Evolutionary conservation across 2,113 vertebrate species (phyloP), one percentile per base, ranked within the genome.

Genomic region (Penelope pileata): DNA sequence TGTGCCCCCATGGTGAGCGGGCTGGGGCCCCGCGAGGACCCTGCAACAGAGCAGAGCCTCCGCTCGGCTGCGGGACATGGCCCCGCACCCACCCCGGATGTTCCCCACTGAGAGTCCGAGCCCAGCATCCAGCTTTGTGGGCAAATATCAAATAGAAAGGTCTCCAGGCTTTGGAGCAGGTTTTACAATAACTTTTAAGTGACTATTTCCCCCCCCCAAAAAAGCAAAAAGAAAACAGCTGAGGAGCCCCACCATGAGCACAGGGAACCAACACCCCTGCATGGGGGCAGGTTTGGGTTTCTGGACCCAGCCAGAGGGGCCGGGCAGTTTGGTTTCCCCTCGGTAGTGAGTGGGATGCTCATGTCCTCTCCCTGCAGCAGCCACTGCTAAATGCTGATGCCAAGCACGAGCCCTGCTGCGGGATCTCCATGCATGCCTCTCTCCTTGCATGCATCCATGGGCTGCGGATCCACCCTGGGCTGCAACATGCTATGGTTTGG

Each of bases 1-100:
- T 99, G 99, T 26, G 99, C 98, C 54, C 99, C 99, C 99, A 99
- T 99, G 92, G 99, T 99, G n/a, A 99, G 98, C 12, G 99, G 99
- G 92, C 99, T 99, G 83, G 99, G 99, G 13, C 99, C 99, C 96
- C 99, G 97, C 7, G 99, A 99, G 5, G 99, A 99, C 62, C 98
- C 99, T 99, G 93, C 42, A 97, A 91, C 42, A 97, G 76, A 98
- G 51, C 82, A 93, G 62, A 22, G 16, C 10, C 87, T n/a, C 92
- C 73, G 82, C 42, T 38, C 26, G 42, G 62, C 26, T 29, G 62
- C 16, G 23, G 18, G 27, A 60, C 12, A 2, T 0, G 0, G 32
- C 34, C 43, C 50, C 8, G 1, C 23, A 62, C 15, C 47, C 29
- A 14, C 16, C 36, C 9, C 0, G 2, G 4, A 12, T 4, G 42